phyloP scores from a whole-genome alignment of 2,113 vertebrate genomes.

The Phainopepla nitens region DNA sequence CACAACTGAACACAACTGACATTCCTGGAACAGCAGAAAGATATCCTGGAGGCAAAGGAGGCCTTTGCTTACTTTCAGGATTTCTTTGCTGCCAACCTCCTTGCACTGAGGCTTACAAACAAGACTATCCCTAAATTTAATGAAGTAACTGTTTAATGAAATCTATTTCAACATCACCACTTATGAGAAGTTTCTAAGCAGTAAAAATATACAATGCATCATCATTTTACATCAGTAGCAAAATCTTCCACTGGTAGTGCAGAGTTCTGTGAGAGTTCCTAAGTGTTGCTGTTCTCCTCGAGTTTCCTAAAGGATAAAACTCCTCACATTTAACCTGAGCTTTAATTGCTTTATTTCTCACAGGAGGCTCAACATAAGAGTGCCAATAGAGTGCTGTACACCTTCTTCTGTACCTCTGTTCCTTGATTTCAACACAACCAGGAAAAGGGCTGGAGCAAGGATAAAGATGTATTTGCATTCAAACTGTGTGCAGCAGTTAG shows the following conservation, averaged over 20 bases:
- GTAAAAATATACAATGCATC: neutral
- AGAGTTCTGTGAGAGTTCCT: neutral
- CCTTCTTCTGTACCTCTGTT: neutral
- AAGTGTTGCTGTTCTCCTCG: neutral
- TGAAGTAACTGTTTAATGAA: neutral
- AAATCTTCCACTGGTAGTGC: neutral
- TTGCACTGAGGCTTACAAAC: neutral
- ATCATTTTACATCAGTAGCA: neutral
- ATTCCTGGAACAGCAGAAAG: neutral
- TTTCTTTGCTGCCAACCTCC: neutral
- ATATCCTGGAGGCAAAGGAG: conserved; percentile 27
- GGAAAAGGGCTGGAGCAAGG: neutral
- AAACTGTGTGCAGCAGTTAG: neutral
- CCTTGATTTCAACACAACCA: neutral
- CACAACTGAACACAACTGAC: neutral
- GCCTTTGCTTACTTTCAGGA: neutral
- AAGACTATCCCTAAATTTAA: neutral
- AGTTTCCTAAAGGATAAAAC: neutral
- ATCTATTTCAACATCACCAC: neutral
- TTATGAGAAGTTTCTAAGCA: neutral
- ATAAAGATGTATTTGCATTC: neutral
- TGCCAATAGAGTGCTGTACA: neutral
- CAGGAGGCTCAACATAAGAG: neutral
- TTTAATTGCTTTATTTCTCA: neutral
- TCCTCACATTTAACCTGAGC: neutral